These are phyloP conservation scores for Lasioglossum calceatum DNA, from an alignment of 2,888 invertebrate species.

Conservation along the genomic window DNA sequence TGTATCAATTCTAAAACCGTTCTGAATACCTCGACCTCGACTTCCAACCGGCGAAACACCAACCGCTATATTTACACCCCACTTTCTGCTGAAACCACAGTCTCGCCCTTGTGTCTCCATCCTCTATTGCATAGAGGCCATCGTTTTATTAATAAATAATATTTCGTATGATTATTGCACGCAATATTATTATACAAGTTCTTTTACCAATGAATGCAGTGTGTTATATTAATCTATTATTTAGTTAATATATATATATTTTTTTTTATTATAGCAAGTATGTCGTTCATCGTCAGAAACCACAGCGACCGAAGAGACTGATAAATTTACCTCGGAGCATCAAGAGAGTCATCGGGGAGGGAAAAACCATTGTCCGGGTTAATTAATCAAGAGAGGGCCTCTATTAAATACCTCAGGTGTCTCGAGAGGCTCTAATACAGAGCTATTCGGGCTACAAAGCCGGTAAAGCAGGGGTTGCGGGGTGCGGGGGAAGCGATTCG, in stretches of 20 bases:
- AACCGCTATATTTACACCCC: too few relatives aligned
- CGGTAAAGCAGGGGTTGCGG: not conserved
- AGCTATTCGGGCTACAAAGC: not conserved
- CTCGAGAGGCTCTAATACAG: not conserved
- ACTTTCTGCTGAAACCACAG: not conserved
- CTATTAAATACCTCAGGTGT: not conserved
- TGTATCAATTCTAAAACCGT: not conserved
- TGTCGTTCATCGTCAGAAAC: not conserved
- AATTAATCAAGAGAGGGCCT: not conserved
- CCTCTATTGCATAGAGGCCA: not conserved
- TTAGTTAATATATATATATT: too few relatives aligned
- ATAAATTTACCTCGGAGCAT: not conserved
- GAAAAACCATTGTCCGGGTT: not conserved
- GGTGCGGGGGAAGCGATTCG: slow-evolving; percentile 28
- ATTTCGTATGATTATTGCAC: not conserved
- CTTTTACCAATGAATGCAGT: too few relatives aligned
- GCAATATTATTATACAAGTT: too few relatives aligned
- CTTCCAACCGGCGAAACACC: not conserved
- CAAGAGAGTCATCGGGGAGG: not conserved
- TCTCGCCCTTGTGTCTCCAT: not conserved
- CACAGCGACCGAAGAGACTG: not conserved
- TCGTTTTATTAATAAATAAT: not conserved
- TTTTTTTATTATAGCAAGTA: too few relatives aligned
- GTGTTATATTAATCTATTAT: too few relatives aligned
- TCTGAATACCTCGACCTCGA: slow-evolving; percentile 8